These are phyloP conservation scores for Accipiter cooperii DNA, from an alignment of 2,113 vertebrate genomes.

Conservation along the genomic window DNA sequence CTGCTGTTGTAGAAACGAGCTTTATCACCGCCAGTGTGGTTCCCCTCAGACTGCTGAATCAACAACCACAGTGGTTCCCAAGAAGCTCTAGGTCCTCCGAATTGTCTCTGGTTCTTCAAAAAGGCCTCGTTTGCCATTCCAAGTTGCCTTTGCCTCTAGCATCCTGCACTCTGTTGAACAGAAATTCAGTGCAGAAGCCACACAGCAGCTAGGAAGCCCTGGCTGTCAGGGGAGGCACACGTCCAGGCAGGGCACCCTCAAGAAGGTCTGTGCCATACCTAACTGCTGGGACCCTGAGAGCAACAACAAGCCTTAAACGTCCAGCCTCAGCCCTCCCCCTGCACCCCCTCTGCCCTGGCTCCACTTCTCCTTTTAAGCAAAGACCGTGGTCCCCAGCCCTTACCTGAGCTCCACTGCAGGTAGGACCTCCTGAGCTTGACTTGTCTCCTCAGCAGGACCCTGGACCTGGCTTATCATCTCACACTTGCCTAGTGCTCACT, in stretches of 20 bases:
- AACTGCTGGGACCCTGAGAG: neutral
- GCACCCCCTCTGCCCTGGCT: neutral
- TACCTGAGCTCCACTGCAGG: neutral
- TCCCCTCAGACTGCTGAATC: neutral
- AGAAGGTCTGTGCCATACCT: neutral
- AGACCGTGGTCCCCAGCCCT: neutral
- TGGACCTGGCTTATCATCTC: neutral
- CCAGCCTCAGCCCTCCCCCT: neutral
- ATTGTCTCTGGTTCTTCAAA: neutral
- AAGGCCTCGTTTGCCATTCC: no score
- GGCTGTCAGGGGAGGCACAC: neutral
- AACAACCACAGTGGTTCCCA: neutral
- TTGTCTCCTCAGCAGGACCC: neutral
- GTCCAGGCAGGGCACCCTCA: neutral
- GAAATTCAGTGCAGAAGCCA: neutral
- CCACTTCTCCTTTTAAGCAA: neutral
- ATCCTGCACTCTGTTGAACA: fast-evolving
- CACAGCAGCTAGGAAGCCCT: neutral
- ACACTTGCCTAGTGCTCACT: neutral
- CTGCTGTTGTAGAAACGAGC: neutral
- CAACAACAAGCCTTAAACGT: fast-evolving
- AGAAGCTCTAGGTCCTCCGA: neutral
- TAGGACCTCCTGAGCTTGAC: neutral
- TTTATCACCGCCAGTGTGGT: neutral
- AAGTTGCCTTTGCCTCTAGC: neutral